Evolutionary conservation across 2,797 vertebrate genomes (phyloP), one percentile per base, ranked within the genome.

Genomic region (Poecilia velifera): DNA sequence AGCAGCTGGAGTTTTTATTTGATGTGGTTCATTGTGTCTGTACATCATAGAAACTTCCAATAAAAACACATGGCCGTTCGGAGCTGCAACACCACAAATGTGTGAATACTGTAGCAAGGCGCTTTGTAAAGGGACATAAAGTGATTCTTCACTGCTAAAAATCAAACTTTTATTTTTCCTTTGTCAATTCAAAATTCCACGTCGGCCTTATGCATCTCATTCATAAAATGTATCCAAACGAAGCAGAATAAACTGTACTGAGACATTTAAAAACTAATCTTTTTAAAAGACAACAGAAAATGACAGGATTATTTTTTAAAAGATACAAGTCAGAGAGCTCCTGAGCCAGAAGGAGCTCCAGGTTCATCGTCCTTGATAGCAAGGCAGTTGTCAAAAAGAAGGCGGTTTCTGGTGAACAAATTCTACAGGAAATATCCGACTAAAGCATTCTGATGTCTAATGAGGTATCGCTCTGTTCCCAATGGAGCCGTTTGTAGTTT

Each of bases 381-480:
- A 92, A 93, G 90, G 89, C 91, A 93, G 92, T 91, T 88, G 83
- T 93, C 84, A 92, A 91, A 94, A 94, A 93, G 91, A 94, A 95
- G 94, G 94, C 94, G 92, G 85, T 91, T 93, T 92, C 88, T 93
- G 94, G 94, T 94, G 93, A 94, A 89, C 78, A 74, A 90, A 88
- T 87, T 88, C 87, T 93, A 89, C 87, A 88, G 92, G 86, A 91
- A 85, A 87, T 83, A 91, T 94, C 90, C 87, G 88, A 91, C 91
- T 84, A 87, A 92, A 93, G 91, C 92, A 93, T 94, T 93, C 92
- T 89, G 91, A 94, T 89, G 91, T 94, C 92, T 90, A 72, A 79
- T 94, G 94, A 94, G 94, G 94, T 94, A 95, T 92, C 85, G 87
- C 92, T 93, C 92, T 80, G 2, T 86, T 88, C 78, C 89, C 76